Conservation (phyloP, 1,140 invertebrate species). For the Camponotus floridanus region DNA sequence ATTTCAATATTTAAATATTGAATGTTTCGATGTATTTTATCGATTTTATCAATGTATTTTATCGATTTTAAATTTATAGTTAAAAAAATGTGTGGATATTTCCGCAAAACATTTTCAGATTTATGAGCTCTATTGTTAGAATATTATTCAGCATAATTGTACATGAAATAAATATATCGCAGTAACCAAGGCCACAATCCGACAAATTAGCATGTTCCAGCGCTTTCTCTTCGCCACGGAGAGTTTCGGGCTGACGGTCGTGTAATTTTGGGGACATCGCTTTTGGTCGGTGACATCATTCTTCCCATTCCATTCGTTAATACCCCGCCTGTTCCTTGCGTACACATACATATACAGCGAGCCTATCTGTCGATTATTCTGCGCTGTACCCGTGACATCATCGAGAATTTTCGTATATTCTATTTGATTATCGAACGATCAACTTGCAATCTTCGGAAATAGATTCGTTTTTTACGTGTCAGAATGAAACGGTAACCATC, state of each 20-base stretch:
- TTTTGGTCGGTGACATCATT: slow-evolving; percentile 66
- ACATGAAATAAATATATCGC: slow-evolving; percentile 37
- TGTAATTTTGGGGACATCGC: slow-evolving; percentile 69
- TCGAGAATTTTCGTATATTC: slow-evolving; percentile 25
- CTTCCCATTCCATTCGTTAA: slow-evolving; percentile 66
- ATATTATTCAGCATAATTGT: slow-evolving; percentile 14
- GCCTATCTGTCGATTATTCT: slow-evolving; percentile 17
- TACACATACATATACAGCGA: not conserved
- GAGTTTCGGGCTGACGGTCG: not conserved
- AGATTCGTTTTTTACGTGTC: slow-evolving; percentile 63
- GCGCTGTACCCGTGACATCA: slow-evolving; percentile 66
- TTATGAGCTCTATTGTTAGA: slow-evolving; percentile 23
- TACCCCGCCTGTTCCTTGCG: not conserved
- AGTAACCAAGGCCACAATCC: not conserved
- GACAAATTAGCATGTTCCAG: slow-evolving; percentile 32
- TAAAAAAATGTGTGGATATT: not conserved
- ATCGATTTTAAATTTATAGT: too few relatives aligned
- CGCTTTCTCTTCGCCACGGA: not conserved
- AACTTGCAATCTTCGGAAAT: slow-evolving; percentile 63
- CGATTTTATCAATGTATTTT: not conserved
- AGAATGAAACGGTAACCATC: not conserved
- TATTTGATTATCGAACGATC: slow-evolving; percentile 54
- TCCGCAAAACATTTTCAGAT: not conserved
- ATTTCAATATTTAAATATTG: not conserved
- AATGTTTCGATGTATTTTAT: not conserved